Evolutionary conservation across 2,797 vertebrate species (phyloP).

Genomic region (Argya squamiceps): DNA sequence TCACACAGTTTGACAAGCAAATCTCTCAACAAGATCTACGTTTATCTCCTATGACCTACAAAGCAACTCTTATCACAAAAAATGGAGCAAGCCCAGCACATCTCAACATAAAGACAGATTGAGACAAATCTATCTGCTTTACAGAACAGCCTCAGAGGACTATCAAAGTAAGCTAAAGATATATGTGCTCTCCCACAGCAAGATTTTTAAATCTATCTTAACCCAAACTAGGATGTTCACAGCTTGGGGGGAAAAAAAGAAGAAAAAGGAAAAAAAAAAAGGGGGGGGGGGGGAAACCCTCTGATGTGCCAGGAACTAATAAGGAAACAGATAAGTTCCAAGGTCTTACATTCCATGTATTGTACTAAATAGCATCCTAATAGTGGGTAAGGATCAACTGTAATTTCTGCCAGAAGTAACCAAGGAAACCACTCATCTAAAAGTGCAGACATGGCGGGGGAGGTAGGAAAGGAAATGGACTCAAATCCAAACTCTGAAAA

Average conservation of each 20-base stretch:
- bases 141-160: slow-evolving; percentile 39
- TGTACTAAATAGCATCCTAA: neutral
- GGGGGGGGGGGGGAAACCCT: accelerated
- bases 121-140: slow-evolving; percentile 64
- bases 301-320: neutral
- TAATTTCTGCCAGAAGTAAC: slow-evolving; percentile 51
- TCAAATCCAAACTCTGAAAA: neutral
- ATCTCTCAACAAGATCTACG: slow-evolving; percentile 67
- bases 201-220: slow-evolving; percentile 46
- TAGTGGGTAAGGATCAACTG: neutral
- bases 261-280: accelerated
- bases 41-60: slow-evolving; percentile 67
- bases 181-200: slow-evolving; percentile 23
- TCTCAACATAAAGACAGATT: slow-evolving; percentile 59
- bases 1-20: slow-evolving; percentile 68
- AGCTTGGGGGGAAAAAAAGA: accelerated
- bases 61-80: slow-evolving; percentile 71
- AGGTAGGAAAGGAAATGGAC: neutral
- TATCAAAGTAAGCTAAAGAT: slow-evolving; percentile 62
- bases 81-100: slow-evolving; percentile 66
- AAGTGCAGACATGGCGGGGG: neutral
- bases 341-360: neutral
- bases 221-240: slow-evolving; percentile 6
- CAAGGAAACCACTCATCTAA: slow-evolving; percentile 37
- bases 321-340: neutral